These are phyloP conservation scores for Phasianus colchicus DNA, from an alignment of 2,113 vertebrate species.

Conservation along the genomic window DNA sequence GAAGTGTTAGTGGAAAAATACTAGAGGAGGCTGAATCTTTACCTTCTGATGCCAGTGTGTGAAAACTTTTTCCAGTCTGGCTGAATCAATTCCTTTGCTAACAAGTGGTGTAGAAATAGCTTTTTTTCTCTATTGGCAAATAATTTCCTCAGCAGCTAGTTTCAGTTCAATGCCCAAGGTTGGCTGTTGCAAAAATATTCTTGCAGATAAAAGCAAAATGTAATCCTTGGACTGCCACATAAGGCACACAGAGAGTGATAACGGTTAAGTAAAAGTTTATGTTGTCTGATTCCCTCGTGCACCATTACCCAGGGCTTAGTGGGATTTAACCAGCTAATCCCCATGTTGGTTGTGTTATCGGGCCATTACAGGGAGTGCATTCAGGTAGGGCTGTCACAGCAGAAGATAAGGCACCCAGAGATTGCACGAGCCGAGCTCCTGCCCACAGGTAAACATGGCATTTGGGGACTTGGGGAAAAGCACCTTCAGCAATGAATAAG, in stretches of 20 bases:
- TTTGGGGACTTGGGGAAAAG: not conserved
- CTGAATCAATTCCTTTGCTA: slow-evolving; percentile 45
- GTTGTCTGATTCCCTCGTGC: not conserved
- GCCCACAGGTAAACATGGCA: accelerated
- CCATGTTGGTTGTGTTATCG: not conserved
- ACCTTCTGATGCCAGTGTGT: not conserved
- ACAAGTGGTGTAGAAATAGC: slow-evolving; percentile 25
- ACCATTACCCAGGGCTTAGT: not conserved
- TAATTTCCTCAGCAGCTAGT: slow-evolving; percentile 24
- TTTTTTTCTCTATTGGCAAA: slow-evolving; percentile 27
- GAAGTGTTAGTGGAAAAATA: slow-evolving; percentile 69
- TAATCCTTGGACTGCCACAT: not conserved
- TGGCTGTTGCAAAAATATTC: slow-evolving; percentile 17
- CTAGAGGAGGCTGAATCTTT: slow-evolving; percentile 32
- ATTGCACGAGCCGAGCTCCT: not conserved
- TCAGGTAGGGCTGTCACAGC: not conserved
- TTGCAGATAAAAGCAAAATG: slow-evolving; percentile 15
- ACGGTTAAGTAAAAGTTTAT: not conserved
- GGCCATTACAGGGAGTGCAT: not conserved
- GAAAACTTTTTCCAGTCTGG: not conserved
- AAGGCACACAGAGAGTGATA: not conserved
- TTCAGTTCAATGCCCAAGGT: not conserved
- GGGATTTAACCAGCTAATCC: slow-evolving; percentile 13
- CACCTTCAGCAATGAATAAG: not conserved
- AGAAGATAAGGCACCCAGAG: not conserved